phyloP scores from a whole-genome alignment of 2,888 invertebrate species.

The Nowickia ferox region DNA sequence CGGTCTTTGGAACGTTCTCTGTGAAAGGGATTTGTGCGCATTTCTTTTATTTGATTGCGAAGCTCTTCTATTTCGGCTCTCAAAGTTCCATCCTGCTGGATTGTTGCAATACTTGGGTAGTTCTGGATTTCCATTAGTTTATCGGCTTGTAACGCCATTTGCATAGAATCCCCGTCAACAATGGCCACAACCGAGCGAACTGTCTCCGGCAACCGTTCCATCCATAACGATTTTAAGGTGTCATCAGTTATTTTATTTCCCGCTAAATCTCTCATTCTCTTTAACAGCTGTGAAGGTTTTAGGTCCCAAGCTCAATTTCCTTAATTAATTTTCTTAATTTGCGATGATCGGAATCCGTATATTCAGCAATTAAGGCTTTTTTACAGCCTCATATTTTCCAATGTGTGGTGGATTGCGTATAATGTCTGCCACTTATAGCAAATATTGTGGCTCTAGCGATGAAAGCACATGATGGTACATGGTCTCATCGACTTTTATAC shows the following conservation, averaged over 20 bases:
- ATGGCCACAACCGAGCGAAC: conserved; percentile 24
- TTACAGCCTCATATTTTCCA: conserved; percentile 30
- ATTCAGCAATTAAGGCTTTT: conserved; percentile 36
- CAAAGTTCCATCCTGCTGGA: background rate
- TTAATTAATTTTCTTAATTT: conserved; percentile 38
- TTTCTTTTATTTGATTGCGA: background rate
- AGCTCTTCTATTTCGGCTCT: conserved; percentile 22
- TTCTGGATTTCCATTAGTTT: conserved; percentile 19
- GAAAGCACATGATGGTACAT: background rate
- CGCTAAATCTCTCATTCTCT: conserved; percentile 40
- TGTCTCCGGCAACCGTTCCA: conserved; percentile 13
- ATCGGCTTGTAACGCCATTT: conserved; percentile 23
- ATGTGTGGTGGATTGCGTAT: background rate
- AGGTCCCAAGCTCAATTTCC: conserved; percentile 46
- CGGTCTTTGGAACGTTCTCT: background rate
- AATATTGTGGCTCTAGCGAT: background rate
- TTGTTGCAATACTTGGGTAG: background rate
- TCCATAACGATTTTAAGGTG: conserved; percentile 32
- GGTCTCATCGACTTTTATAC: background rate
- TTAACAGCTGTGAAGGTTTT: conserved; percentile 34
- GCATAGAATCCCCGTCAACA: conserved; percentile 11
- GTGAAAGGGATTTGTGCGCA: background rate
- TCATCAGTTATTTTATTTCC: conserved; percentile 35
- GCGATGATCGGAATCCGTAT: conserved; percentile 41
- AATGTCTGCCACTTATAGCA: background rate